Percentiles rank a stretch among this genome's conserved stretches.
Evolutionary conservation across 2,113 vertebrate species (phyloP).

Genomic region (Oryzias celebensis): DNA sequence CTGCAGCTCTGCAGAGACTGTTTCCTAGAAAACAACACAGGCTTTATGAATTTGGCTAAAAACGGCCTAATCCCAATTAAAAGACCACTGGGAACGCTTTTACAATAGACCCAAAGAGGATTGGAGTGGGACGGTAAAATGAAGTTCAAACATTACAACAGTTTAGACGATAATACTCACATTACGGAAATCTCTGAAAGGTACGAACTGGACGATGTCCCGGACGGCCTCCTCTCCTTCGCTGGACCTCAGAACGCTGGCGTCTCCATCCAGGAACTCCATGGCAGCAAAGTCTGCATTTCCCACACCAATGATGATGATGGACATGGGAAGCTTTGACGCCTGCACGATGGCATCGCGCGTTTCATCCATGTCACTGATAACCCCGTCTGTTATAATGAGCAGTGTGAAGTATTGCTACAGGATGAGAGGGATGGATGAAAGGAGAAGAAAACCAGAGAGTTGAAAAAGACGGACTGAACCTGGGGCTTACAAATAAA

Average conservation of each 20-base stretch:
- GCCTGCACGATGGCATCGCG: conserved; percentile 92
- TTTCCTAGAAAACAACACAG: no score
- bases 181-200: conserved; percentile 94
- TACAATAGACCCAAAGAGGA: no score
- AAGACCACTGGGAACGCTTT: no score
- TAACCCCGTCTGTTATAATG: conserved; percentile 97
- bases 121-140: no score
- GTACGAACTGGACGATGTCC: conserved; percentile 97
- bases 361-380: conserved; percentile 99
- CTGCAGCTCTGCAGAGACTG: no score
- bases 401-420: conserved; percentile 99
- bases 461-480: neutral
- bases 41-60: no score
- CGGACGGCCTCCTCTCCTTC: conserved; percentile 90
- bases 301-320: conserved; percentile 97
- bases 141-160: no score
- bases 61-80: no score
- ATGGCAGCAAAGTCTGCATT: conserved; percentile 96
- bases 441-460: neutral
- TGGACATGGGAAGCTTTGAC: conserved; percentile 96
- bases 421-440: conserved; percentile 5
- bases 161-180: conserved; percentile 76
- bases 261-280: conserved; percentile 97
- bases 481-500: no score
- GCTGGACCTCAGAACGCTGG: conserved; percentile 85